These are phyloP conservation scores for Amblyopsis rosae DNA, from an alignment of 2,113 vertebrate genomes.

Conservation along the genomic window DNA sequence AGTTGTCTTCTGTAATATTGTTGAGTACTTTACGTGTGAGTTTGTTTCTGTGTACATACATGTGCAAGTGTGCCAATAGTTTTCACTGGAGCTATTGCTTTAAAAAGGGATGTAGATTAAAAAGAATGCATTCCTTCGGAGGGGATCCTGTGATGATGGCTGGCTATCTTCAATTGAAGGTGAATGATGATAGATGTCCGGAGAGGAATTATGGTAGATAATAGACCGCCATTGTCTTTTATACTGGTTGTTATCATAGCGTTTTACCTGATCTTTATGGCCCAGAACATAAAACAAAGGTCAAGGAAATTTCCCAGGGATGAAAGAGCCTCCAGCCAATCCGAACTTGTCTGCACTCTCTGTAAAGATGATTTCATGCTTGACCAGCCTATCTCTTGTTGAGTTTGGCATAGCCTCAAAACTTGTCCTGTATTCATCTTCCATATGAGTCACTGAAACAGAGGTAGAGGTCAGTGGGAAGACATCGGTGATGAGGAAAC, in stretches of 20 bases:
- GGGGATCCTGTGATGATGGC: conserved; percentile 42
- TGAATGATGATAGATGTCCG: conserved; percentile 65
- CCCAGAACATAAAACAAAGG: conserved; percentile 68
- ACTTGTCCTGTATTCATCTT: conserved; percentile 68
- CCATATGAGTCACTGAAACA: conserved; percentile 58
- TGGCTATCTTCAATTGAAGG: conserved; percentile 23
- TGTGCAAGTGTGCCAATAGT: conserved; percentile 29
- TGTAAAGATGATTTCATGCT: conserved; percentile 72
- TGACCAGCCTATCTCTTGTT: conserved; percentile 63
- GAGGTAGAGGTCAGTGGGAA: conserved; percentile 63
- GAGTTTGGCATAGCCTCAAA: conserved; percentile 68
- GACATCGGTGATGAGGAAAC: conserved; percentile 69
- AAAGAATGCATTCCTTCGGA: conserved; percentile 37
- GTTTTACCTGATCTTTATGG: conserved; percentile 66
- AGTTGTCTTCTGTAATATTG: no score
- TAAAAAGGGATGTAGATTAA: conserved; percentile 20
- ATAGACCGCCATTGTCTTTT: conserved; percentile 61
- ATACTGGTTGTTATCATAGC: conserved; percentile 64
- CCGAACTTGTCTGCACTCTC: conserved; percentile 62
- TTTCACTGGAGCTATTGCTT: conserved; percentile 43
- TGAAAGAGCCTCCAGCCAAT: conserved; percentile 59
- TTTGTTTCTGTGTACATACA: not conserved
- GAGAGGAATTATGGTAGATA: conserved; percentile 58
- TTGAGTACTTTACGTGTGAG: not conserved
- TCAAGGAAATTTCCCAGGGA: conserved; percentile 66